Evolutionary conservation across 2,113 vertebrate genomes (phyloP).

Genomic region (Chascanopsetta lugubris): DNA sequence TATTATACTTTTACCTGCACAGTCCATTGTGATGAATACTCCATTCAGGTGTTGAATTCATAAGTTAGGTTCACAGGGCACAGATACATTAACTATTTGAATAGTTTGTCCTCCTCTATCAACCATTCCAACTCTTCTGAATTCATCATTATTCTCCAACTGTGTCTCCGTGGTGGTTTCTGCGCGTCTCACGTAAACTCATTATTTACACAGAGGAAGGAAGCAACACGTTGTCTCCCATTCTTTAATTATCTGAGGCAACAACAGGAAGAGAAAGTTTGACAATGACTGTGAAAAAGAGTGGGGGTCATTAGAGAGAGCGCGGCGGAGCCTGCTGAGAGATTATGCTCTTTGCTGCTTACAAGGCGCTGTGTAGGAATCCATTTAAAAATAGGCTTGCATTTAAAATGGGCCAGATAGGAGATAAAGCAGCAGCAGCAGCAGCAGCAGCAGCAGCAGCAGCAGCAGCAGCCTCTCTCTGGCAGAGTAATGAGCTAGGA

Average conservation of each 20-base stretch:
- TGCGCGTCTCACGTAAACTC: not conserved
- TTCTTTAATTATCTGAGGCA: conserved; percentile 29
- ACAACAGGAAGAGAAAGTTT: conserved; percentile 29
- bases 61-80: not conserved
- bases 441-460: no score
- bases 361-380: conserved; percentile 58
- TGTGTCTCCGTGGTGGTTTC: not conserved
- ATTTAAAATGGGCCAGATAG: conserved; percentile 78
- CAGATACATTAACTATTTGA: not conserved
- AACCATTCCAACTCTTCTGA: not conserved
- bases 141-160: not conserved
- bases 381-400: conserved; percentile 77
- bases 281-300: conserved; percentile 18
- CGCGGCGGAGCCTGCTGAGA: conserved; percentile 41
- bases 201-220: conserved; percentile 19
- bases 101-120: not conserved
- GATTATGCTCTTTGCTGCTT: conserved; percentile 58
- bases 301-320: conserved; percentile 30
- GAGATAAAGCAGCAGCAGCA: conserved; percentile 79
- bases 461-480: conserved; percentile 58
- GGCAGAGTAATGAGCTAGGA: conserved; percentile 72
- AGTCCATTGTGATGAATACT: not conserved
- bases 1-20: conserved; percentile 36
- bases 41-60: not conserved
- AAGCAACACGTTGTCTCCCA: conserved; percentile 7